A percentile compares a stretch with the other conserved stretches of the same genome.
Evolutionary conservation across 2,797 vertebrate genomes (phyloP).

Genomic region (Phataginus tetradactyla): DNA sequence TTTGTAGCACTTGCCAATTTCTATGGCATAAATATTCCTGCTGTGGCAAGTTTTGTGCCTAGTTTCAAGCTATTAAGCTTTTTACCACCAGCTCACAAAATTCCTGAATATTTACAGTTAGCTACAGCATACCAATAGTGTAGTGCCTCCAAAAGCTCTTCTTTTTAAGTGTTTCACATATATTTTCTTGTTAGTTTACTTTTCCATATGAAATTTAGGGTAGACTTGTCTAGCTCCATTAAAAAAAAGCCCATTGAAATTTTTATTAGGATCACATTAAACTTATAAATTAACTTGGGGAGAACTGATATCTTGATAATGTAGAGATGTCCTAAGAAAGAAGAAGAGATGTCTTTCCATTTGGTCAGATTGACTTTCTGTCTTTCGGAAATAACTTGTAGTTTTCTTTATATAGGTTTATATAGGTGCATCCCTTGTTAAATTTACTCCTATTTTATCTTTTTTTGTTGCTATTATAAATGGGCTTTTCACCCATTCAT

Average conservation of each 20-base stretch:
- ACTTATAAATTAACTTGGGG: not conserved
- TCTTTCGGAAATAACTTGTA: not conserved
- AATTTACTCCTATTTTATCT: not conserved
- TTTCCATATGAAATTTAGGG: not conserved
- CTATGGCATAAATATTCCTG: not conserved
- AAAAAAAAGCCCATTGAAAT: not conserved
- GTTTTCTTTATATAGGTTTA: constrained; percentile 22
- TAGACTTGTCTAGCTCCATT: not conserved
- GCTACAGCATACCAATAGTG: not conserved
- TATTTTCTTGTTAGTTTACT: not conserved
- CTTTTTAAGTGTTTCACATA: not conserved
- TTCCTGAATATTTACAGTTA: not conserved
- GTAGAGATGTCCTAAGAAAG: not conserved
- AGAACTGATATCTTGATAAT: not conserved
- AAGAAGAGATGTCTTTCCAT: not conserved
- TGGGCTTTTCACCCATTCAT: not conserved
- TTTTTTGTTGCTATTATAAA: not conserved
- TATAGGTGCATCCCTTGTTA: not conserved
- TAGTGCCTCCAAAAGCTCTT: not conserved
- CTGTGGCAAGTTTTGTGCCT: not conserved
- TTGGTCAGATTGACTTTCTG: not conserved
- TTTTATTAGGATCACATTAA: not conserved
- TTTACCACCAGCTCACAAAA: not conserved
- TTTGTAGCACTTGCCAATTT: not conserved
- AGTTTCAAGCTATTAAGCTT: not conserved